Base-by-base conservation (phyloP, 23 tunicate species). In the Botrylloides violaceus region DNA sequence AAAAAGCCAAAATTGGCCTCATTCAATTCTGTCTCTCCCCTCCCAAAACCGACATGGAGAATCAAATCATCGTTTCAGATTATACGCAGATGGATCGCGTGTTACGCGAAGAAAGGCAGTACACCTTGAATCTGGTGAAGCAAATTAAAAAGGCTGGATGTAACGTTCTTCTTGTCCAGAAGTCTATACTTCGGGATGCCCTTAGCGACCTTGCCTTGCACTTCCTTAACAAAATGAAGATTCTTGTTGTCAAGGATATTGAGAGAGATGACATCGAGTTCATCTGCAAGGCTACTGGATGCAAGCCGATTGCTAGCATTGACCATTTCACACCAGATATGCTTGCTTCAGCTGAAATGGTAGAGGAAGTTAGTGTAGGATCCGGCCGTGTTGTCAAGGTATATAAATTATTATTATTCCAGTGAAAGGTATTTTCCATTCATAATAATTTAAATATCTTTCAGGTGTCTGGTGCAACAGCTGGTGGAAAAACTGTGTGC, bases 41-140 rank as follows among this genome's bases (percentile, higher is more conserved):
- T 34, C 98, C 98, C 0, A 93, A 93, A 73, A 93, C 98, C 32
- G 95, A 93, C 65, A 93, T 93, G 98, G 98, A 93, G 53, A 93
- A 93, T 56, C 94, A 86, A 64, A 88, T 93, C 27, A 81, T 93
- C 1, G 61, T 93, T 59, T 77, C 83, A 22, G 98, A 93, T 66
- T 93, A 93, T 80, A 93, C 94, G n/a, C 98, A 93, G 73, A 93
- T 93, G 98, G 98, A 93, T 70, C 71, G 91, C 21, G 98, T 93
- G 56, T 60, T 93, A 1, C 80, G 93, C 21, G 98, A 93, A 68
- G 98, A 93, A 55, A 81, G 98, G 1, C 88, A 85, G 66, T 93
- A 93, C 80, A 93, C 98, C 23, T 71, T 93, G 21, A 93, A 93
- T 49, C 68, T 93, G 50, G 98, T 93, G 39, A 93, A 93, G 70